Evolutionary conservation across 2,888 invertebrate genomes (phyloP).

Genomic region (Ormyrus thymus): DNA sequence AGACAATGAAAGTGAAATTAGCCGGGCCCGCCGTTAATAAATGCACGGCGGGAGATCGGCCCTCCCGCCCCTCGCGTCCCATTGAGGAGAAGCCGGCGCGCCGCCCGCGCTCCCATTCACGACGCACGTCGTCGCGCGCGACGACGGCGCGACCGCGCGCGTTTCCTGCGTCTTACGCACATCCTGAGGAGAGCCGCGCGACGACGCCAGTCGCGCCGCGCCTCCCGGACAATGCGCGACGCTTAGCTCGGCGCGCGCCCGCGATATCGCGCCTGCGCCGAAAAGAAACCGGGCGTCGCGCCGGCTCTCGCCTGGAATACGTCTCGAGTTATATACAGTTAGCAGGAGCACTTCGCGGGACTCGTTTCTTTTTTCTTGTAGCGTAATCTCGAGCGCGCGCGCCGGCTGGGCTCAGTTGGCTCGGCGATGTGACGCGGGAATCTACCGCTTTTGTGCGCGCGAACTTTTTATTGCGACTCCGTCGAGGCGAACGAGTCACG

Average conservation of each 20-base stretch:
- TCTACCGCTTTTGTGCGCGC: too few species aligned
- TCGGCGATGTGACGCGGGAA: too few species aligned
- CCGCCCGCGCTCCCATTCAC: not conserved
- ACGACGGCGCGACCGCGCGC: not conserved
- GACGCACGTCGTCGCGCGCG: too few species aligned
- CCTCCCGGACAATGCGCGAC: constrained; percentile 41
- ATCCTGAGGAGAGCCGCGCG: constrained; percentile 12
- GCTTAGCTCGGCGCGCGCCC: not conserved
- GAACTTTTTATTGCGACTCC: too few species aligned
- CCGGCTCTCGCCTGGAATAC: not conserved
- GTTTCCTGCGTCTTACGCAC: constrained; percentile 34
- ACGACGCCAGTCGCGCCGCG: constrained; percentile 42
- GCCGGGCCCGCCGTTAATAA: constrained; percentile 6
- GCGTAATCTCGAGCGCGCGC: too few species aligned
- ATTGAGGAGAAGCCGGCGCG: too few species aligned
- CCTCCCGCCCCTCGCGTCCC: too few species aligned
- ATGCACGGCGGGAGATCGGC: not conserved
- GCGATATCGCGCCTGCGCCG: not conserved
- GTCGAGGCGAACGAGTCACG: too few species aligned
- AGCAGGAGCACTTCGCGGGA: too few species aligned
- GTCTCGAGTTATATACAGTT: not conserved
- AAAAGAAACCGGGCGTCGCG: not conserved
- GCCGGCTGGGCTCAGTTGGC: too few species aligned
- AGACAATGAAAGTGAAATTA: constrained; percentile 37
- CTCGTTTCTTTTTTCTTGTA: too few species aligned